Conservation (phyloP, 2,888 invertebrate species). For the Drosophila paranaensis region DNA sequence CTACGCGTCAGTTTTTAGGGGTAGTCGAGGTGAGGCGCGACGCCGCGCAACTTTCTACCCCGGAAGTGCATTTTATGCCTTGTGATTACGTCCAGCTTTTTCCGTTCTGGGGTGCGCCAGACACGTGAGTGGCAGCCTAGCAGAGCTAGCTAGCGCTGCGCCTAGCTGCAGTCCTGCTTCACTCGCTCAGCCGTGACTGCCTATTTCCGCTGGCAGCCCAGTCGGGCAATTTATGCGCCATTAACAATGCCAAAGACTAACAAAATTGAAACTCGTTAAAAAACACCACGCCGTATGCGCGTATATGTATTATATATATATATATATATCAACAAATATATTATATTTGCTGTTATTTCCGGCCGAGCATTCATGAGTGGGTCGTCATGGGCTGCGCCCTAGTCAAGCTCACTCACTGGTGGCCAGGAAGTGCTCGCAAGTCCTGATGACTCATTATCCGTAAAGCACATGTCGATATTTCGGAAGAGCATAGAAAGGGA, state of each 20-base stretch:
- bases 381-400: constrained; percentile 38
- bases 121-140: constrained; percentile 56
- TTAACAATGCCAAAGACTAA: constrained; percentile 57
- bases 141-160: neutral
- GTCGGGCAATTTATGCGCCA: constrained; percentile 63
- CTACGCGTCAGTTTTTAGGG: constrained; percentile 32
- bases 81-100: constrained; percentile 67
- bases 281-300: neutral
- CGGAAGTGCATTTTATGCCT: constrained; percentile 79
- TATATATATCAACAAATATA: constrained; percentile 31
- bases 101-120: constrained; percentile 61
- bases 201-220: constrained; percentile 68
- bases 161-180: constrained; percentile 50
- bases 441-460: constrained; percentile 17
- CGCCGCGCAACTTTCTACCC: constrained; percentile 41
- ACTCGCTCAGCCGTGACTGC: constrained; percentile 79
- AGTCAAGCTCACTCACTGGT: neutral
- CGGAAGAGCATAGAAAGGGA: neutral
- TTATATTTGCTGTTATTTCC: constrained; percentile 63
- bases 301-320: neutral
- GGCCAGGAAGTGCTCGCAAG: constrained; percentile 29
- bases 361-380: constrained; percentile 50
- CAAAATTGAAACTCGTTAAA: constrained; percentile 64
- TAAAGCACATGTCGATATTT: neutral
- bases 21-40: constrained; percentile 31